These are phyloP conservation scores for Drosophila nigromelanica DNA, from an alignment of 1,140 invertebrate species.

Conservation along the genomic window DNA sequence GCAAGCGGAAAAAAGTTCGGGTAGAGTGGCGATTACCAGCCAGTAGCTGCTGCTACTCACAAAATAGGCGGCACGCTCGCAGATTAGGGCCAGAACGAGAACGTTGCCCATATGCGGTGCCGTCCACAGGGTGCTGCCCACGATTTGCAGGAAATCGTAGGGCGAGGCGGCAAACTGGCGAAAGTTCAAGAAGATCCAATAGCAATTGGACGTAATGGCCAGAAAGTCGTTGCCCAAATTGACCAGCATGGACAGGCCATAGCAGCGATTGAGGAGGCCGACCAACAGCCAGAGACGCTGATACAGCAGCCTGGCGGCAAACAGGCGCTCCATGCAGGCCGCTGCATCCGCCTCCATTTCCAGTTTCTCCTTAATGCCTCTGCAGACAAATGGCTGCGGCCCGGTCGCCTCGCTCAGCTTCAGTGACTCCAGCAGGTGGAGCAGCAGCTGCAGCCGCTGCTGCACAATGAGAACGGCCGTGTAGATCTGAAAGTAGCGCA, in stretches of 20 bases:
- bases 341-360: slow-evolving; percentile 8
- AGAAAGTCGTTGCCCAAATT: slow-evolving; percentile 79
- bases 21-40: background rate
- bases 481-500: slow-evolving; percentile 78
- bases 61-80: slow-evolving; percentile 60
- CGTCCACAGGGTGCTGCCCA: slow-evolving; percentile 66
- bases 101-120: slow-evolving; percentile 73
- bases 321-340: slow-evolving; percentile 45
- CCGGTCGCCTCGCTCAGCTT: slow-evolving; percentile 30
- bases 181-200: slow-evolving; percentile 80
- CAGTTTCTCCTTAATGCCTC: slow-evolving; percentile 7
- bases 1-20: background rate
- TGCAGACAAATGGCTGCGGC: background rate
- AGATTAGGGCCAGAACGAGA: slow-evolving; percentile 66
- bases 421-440: slow-evolving; percentile 40
- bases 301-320: slow-evolving; percentile 62
- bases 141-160: slow-evolving; percentile 62
- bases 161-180: slow-evolving; percentile 55
- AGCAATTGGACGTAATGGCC: slow-evolving; percentile 78
- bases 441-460: slow-evolving; percentile 54
- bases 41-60: slow-evolving; percentile 57
- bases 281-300: slow-evolving; percentile 68
- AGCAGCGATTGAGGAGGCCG: slow-evolving; percentile 55
- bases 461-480: slow-evolving; percentile 57
- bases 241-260: slow-evolving; percentile 70